phyloP scores from a whole-genome alignment of 2,797 vertebrate genomes.

The Limosa lapponica region DNA sequence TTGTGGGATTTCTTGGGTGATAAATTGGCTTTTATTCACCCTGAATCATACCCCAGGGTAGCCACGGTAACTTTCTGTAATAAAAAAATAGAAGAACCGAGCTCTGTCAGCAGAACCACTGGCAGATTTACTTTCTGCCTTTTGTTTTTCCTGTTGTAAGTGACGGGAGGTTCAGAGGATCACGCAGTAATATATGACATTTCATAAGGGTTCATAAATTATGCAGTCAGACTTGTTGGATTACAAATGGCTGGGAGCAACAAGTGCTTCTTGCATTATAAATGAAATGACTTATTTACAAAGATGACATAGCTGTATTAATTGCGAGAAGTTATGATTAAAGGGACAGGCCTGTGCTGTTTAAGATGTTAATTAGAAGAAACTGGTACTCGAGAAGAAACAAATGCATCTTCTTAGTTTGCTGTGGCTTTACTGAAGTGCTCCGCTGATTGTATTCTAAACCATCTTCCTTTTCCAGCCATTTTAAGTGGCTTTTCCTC shows the following conservation, averaged over 20 bases:
- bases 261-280: constrained; percentile 45
- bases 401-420: neutral
- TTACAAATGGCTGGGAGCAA: constrained; percentile 50
- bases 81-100: neutral
- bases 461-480: neutral
- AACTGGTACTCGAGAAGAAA: neutral
- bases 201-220: constrained; percentile 53
- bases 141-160: constrained; percentile 13
- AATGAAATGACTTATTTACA: constrained; percentile 50
- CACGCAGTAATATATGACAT: neutral
- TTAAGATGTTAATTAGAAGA: constrained; percentile 29
- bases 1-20: neutral
- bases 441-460: neutral
- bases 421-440: neutral
- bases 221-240: constrained; percentile 38
- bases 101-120: neutral
- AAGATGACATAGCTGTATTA: constrained; percentile 20
- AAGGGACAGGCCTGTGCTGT: neutral
- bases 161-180: constrained; percentile 1
- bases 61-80: neutral
- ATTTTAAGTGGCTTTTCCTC: neutral
- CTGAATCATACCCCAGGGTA: neutral
- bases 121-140: constrained; percentile 10
- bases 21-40: neutral
- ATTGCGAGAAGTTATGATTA: constrained; percentile 31